Evolutionary conservation across 2,113 vertebrate genomes (phyloP).

Genomic region (Chinchilla lanigera): DNA sequence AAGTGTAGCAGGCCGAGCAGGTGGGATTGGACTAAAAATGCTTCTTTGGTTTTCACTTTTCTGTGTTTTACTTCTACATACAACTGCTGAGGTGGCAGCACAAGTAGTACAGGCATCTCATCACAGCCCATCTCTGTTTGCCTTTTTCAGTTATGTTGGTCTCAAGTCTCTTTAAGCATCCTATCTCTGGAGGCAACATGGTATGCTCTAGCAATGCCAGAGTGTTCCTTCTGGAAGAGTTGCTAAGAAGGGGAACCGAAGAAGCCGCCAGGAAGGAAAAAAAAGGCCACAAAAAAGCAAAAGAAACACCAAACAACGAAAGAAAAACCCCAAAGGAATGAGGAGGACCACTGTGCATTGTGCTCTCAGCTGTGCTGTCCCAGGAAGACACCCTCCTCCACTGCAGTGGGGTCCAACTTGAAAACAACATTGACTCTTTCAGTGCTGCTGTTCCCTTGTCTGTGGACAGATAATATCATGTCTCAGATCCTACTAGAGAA

Average conservation of each 20-base stretch:
- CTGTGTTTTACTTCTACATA: neutral
- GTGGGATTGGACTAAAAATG: neutral
- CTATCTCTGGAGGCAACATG: neutral
- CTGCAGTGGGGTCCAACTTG: neutral
- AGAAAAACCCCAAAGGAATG: no score
- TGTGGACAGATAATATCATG: neutral
- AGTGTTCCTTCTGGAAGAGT: neutral
- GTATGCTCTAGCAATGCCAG: neutral
- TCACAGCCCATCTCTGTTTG: neutral
- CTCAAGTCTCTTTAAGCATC: neutral
- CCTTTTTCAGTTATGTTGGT: neutral
- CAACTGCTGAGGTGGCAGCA: no score
- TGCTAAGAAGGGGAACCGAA: no score
- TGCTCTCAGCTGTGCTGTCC: neutral
- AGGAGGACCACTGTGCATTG: no score
- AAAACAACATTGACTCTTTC: accelerated
- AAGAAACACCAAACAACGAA: no score
- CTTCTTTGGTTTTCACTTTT: neutral
- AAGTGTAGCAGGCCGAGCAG: neutral
- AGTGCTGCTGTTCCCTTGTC: neutral
- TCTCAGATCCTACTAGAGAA: neutral
- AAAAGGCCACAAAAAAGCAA: no score
- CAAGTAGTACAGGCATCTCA: neutral
- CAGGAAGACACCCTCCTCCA: neutral
- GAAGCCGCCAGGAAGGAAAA: no score